Evolutionary conservation across 1,140 invertebrate species (phyloP).

Genomic region (Acyrthosiphon pisum): DNA sequence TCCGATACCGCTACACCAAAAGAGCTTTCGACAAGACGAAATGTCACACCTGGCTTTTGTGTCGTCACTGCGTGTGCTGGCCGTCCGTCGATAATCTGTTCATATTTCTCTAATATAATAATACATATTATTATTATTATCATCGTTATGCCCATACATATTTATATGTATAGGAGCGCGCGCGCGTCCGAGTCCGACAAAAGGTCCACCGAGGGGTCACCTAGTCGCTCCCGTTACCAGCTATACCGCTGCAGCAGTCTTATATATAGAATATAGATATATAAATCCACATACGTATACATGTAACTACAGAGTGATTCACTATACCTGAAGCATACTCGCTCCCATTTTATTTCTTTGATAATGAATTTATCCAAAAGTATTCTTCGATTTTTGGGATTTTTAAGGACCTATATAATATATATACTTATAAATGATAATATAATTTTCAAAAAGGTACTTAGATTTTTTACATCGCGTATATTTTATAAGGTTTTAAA

Average conservation of each 20-base stretch:
- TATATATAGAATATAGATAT: neutral
- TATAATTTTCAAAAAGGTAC: neutral
- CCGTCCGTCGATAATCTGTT: constrained; percentile 41
- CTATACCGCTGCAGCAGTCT: neutral
- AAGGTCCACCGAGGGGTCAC: neutral
- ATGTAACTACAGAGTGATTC: too few species aligned
- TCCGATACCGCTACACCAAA: neutral
- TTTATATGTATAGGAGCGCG: neutral
- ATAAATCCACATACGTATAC: too few species aligned
- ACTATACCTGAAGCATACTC: too few species aligned
- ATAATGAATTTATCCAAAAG: neutral
- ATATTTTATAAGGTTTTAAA: neutral
- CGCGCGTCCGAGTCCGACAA: neutral
- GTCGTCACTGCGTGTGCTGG: neutral
- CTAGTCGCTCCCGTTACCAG: neutral
- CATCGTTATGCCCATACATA: neutral
- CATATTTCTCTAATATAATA: constrained; percentile 17
- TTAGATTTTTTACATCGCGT: neutral
- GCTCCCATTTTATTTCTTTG: too few species aligned
- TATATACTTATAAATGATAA: too few species aligned
- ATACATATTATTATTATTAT: neutral
- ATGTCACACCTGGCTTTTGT: constrained; percentile 36
- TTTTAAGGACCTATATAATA: too few species aligned
- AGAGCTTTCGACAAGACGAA: constrained; percentile 40
- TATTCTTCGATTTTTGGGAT: neutral